Evolutionary conservation across 2,888 invertebrate genomes (phyloP), one percentile per base, ranked within the genome.

Genomic region (Protonemura montana): DNA sequence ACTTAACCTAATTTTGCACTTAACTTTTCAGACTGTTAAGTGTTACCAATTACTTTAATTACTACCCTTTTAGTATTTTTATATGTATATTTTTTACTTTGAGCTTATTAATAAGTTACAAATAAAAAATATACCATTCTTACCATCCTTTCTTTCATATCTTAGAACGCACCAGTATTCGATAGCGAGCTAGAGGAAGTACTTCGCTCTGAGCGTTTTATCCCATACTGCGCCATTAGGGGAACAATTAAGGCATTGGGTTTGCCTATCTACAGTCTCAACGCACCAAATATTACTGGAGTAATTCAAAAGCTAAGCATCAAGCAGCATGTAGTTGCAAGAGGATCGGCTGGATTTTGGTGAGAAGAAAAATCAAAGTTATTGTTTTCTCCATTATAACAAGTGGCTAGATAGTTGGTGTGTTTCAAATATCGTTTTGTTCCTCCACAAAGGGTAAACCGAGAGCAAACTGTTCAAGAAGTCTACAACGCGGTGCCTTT

Each of bases 271-370:
- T 93, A 93, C 86, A 96, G 97, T 91, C 93, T 94, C 89, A 94
- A 95, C 90, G 95, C 95, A 89, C 94, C 94, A 86, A 93, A 94
- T 86, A 94, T 96, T 1, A 94, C 94, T 28, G 97, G 97, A 78
- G 97, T 97, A 7, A 92, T 97, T 80, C 97, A 97, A 90, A 94
- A 95, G 89, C 92, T 97, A 85, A 95, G 95, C 89, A 94, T 97
- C 82, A 96, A 96, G 89, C 97, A 97, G 91, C 97, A 97, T 92
- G 95, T 96, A 5, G 94, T 96, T 88, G 95, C 96, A n/a, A 93
- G 97, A 89, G 96, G 95, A 42, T 95, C 95, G 5, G 95, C 96
- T n/a, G 97, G 97, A 3, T 97, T 96, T 91, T 97, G 97, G 97
- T 92, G 89, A 87, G 86, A 26, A 81, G 13, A 59, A 13, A 59